Base-by-base conservation (phyloP, 2,797 vertebrate species). In the Channa striata region DNA sequence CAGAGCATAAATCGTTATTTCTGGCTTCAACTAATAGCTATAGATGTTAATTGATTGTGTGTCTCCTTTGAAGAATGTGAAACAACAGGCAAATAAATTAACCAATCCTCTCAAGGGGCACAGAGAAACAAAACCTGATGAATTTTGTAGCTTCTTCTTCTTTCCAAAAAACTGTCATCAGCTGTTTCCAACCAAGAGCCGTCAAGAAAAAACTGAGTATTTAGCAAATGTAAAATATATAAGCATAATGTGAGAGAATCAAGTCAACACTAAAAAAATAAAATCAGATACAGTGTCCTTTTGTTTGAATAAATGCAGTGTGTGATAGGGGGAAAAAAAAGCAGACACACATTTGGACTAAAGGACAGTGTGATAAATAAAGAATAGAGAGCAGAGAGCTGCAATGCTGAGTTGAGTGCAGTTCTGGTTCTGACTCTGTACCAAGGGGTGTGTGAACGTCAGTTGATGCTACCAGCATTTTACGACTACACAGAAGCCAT, bases 401-500 rank as follows among this genome's bases (percentile, higher is more conserved):
- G 21, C 12, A 68, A 21, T 53, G 73, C 49, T 54, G 17, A 52
- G 39, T 42, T 48, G 57, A 78, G 63, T 70, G 54, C 73, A 60
- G 64, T 53, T 72, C 49, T 44, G 68, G 53, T 74, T 72, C 65
- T 52, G 75, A 67, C 25, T 4, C 25, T 30, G 25, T 2, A 30
- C 20, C 57, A 30, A 6, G 48, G 11, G 68, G 48, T n/a, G 11
- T 46, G 25, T 58, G 53, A 56, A 50, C 60, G 80, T 81, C 77
- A 71, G 64, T 30, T 52, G 61, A 67, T 19, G 63, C 72, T 80
- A 53, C 59, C 59, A 72, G 77, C 44, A 3, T 86, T 87, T 80
- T 77, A 80, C 30, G 59, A 85, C 64, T 74, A 81, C 78, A 77
- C 66, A 71, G 49, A 77, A 73, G 48, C 80, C 72, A 88, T 89